Evolutionary conservation across 2,888 invertebrate genomes (phyloP).

Genomic region (Hyalella azteca): DNA sequence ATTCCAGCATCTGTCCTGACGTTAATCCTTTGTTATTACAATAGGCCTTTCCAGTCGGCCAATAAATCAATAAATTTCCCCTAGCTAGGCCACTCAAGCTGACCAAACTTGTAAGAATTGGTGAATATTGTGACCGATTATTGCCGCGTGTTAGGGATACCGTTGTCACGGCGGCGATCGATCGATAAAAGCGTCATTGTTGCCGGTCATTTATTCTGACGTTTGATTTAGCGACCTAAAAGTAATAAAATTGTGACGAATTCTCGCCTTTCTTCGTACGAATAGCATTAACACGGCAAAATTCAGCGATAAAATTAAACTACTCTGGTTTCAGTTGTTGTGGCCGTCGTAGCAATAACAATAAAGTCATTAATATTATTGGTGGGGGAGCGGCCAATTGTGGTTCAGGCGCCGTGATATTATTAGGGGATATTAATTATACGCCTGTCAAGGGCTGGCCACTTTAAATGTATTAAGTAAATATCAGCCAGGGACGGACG

Average conservation of each 20-base stretch:
- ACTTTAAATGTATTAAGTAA: too few relatives aligned
- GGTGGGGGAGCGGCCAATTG: not conserved
- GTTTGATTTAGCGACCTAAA: too few relatives aligned
- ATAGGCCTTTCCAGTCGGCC: not conserved
- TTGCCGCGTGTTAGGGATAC: not conserved
- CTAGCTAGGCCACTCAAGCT: not conserved
- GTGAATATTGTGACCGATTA: not conserved
- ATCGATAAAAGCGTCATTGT: too few relatives aligned
- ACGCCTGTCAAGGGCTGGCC: too few relatives aligned
- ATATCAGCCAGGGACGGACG: too few relatives aligned
- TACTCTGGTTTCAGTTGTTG: not conserved
- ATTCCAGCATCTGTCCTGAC: too few relatives aligned
- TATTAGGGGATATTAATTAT: too few relatives aligned
- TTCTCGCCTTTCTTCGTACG: not conserved
- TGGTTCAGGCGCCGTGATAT: too few relatives aligned
- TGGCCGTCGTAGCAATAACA: slow-evolving; percentile 2
- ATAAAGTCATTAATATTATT: slow-evolving; percentile 19
- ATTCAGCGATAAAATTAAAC: not conserved
- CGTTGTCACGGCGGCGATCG: not conserved
- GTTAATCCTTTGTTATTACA: too few relatives aligned
- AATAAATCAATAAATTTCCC: slow-evolving; percentile 13
- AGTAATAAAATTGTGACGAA: not conserved
- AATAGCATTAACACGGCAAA: not conserved
- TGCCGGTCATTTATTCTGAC: too few relatives aligned
- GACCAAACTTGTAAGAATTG: not conserved